Conservation (phyloP, 2,113 vertebrate genomes). For the Phrynocephalus versicolor region DNA sequence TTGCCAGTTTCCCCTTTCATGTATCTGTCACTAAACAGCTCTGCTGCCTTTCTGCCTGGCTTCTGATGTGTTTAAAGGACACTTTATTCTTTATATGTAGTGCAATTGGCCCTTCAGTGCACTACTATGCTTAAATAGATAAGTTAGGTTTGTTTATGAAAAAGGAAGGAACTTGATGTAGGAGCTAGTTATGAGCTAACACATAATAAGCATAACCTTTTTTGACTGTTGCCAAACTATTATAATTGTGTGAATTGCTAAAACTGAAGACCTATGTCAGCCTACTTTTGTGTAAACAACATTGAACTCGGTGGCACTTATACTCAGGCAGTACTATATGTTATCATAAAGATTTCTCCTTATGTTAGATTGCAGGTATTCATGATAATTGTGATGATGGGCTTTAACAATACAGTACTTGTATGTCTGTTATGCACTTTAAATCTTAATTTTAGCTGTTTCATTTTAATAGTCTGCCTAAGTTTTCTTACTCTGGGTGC, state of each 20-base stretch:
- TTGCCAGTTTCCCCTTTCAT: not conserved
- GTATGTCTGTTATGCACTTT: not conserved
- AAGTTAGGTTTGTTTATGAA: not conserved
- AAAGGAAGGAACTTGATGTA: not conserved
- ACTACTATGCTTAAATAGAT: not conserved
- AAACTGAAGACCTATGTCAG: not conserved
- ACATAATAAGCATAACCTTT: not conserved
- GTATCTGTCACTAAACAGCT: not conserved
- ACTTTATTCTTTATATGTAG: not conserved
- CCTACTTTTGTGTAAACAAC: not conserved
- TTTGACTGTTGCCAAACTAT: not conserved
- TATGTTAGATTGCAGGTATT: not conserved
- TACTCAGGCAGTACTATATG: not conserved
- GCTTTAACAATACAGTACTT: not conserved
- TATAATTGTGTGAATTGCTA: not conserved
- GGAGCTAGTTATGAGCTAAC: not conserved
- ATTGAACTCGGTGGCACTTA: not conserved
- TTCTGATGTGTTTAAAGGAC: not conserved
- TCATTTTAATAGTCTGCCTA: not conserved
- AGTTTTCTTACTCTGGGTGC: not conserved
- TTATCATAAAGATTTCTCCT: not conserved
- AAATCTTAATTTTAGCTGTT: not conserved
- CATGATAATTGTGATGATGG: not conserved
- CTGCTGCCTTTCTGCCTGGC: not conserved
- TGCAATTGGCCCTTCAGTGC: not conserved